phyloP scores from a whole-genome alignment of 2,888 invertebrate species.

The Synergus umbraculus region DNA sequence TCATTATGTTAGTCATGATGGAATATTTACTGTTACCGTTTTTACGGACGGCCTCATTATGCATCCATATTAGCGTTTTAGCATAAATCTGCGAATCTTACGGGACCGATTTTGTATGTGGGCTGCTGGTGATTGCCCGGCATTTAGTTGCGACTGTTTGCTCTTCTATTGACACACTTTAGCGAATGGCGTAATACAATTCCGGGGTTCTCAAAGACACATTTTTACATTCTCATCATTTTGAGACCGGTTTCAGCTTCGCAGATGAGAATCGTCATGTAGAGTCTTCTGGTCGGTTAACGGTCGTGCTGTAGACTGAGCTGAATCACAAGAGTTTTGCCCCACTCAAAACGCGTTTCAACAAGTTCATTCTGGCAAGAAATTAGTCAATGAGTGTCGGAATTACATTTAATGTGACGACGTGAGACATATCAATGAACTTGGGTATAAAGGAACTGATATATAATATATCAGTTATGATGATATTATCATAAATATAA shows the following conservation, averaged over 20 bases:
- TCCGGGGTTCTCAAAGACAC: constrained; percentile 49
- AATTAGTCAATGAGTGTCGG: neutral
- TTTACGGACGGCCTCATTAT: neutral
- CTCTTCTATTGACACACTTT: constrained; percentile 74
- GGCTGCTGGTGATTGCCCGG: constrained; percentile 27
- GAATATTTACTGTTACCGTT: no score
- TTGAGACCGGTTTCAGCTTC: constrained; percentile 25
- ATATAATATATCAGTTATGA: no score
- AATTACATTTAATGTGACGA: neutral
- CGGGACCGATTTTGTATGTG: constrained; percentile 45
- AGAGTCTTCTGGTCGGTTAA: constrained; percentile 52
- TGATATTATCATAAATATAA: no score
- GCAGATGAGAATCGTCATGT: constrained; percentile 44
- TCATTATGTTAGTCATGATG: no score
- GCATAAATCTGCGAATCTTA: neutral
- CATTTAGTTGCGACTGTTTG: constrained; percentile 61
- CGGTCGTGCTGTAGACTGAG: constrained; percentile 50
- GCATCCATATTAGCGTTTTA: neutral
- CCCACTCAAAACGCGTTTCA: constrained; percentile 49
- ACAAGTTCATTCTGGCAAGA: constrained; percentile 47
- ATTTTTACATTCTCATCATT: neutral
- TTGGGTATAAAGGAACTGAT: no score
- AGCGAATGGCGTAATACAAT: constrained; percentile 50
- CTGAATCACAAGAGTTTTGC: constrained; percentile 49
- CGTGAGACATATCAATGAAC: no score